Conservation (phyloP, 2,113 vertebrate species). For the Anguilla japonica region DNA sequence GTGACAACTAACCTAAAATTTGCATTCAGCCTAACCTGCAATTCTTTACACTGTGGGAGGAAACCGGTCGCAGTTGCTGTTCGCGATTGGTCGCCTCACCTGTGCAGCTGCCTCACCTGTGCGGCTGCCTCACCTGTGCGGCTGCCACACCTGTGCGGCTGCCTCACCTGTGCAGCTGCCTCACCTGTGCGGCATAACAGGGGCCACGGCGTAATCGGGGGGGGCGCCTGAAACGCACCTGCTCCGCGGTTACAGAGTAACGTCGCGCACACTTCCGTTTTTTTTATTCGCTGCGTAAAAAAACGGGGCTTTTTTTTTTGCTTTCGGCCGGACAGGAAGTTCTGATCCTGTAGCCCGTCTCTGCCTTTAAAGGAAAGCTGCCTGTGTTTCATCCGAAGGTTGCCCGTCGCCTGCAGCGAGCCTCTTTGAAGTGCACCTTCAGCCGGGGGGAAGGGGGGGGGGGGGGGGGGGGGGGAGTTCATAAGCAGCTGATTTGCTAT, state of each 20-base stretch:
- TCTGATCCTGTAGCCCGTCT: slow-evolving; percentile 42
- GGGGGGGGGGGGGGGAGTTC: slow-evolving; percentile 43
- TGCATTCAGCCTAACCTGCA: no score
- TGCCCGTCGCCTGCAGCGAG: slow-evolving; percentile 51
- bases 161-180: no score
- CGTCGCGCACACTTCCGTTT: background rate
- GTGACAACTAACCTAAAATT: no score
- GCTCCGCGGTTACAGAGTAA: background rate
- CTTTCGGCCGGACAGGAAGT: slow-evolving; percentile 50
- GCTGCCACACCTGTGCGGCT: no score
- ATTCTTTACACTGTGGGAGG: no score
- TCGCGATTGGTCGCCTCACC: no score
- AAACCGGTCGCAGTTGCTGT: no score
- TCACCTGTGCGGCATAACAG: no score
- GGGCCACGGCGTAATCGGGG: no score
- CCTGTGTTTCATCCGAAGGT: slow-evolving; percentile 54
- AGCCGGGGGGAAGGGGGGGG: slow-evolving; percentile 41
- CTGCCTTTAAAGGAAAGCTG: slow-evolving; percentile 41
- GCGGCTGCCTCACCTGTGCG: no score
- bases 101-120: no score
- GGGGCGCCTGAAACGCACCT: no score
- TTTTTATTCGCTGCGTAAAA: slow-evolving; percentile 30
- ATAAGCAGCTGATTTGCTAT: slow-evolving; percentile 58
- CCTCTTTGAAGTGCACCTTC: slow-evolving; percentile 61
- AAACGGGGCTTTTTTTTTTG: slow-evolving; percentile 34